Percentiles rank a stretch among this genome's conserved stretches.
Conservation (phyloP, 2,797 vertebrate genomes). For the Hydrolagus colliei region DNA sequence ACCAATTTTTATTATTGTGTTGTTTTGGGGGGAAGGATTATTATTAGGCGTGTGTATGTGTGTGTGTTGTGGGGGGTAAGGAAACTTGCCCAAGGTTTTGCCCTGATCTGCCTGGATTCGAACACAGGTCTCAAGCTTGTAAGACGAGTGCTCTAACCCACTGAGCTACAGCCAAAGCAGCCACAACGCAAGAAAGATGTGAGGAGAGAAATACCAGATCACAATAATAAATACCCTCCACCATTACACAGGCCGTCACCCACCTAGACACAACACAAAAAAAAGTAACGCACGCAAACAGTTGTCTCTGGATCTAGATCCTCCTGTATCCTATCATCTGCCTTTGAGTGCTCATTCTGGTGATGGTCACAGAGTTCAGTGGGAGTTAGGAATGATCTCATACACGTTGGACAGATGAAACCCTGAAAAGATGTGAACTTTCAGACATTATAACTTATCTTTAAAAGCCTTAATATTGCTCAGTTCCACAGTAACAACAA, state of each 20-base stretch:
- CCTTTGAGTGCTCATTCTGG: constrained; percentile 52
- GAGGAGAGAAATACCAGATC: not conserved
- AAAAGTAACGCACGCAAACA: constrained; percentile 52
- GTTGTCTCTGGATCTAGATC: constrained; percentile 45
- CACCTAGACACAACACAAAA: constrained; percentile 50
- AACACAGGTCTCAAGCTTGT: no score
- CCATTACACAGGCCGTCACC: constrained; percentile 45
- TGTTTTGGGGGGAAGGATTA: no score
- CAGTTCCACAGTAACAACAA: not conserved
- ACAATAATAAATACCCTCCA: not conserved
- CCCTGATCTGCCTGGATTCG: no score
- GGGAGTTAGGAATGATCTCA: constrained; percentile 59
- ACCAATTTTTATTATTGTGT: no score
- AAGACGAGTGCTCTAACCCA: no score
- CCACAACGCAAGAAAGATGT: not conserved
- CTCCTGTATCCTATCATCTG: constrained; percentile 49
- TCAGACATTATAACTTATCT: not conserved
- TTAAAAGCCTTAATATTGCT: no score
- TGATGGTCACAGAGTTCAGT: constrained; percentile 60
- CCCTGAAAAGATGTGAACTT: constrained; percentile 52
- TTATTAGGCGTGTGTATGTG: no score
- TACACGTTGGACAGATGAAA: constrained; percentile 66
- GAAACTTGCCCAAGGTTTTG: no score
- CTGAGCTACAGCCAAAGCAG: no score
- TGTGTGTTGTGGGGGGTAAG: no score